Evolutionary conservation across 2,797 vertebrate genomes (phyloP).

Genomic region (Hippopotamyrus pictus): DNA sequence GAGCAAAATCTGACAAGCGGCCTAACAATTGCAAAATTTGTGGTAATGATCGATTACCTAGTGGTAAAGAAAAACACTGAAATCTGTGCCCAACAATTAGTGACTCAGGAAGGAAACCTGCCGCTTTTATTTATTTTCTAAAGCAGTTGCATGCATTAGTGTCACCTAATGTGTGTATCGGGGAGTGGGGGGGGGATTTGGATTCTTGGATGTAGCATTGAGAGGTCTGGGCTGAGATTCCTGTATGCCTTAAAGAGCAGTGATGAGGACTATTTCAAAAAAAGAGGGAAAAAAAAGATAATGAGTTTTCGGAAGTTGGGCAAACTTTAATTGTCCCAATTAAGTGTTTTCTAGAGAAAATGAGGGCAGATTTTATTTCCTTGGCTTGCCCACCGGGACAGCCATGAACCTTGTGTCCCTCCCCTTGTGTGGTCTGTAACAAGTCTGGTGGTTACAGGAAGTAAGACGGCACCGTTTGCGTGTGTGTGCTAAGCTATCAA

Average conservation of each 20-base stretch:
- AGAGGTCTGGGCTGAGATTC: neutral
- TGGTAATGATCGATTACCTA: neutral
- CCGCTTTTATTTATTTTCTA: neutral
- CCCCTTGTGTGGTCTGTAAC: constrained; percentile 52
- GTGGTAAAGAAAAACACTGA: neutral
- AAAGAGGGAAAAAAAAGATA: constrained; percentile 29
- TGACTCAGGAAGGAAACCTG: neutral
- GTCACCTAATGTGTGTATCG: neutral
- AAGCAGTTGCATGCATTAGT: neutral
- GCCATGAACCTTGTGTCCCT: constrained; percentile 9
- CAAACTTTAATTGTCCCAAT: constrained; percentile 58
- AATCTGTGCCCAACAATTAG: neutral
- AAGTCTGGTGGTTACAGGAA: neutral
- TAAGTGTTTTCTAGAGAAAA: constrained; percentile 42
- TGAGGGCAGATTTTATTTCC: constrained; percentile 48
- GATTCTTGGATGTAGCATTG: neutral
- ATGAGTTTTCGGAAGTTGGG: constrained; percentile 55
- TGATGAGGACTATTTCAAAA: neutral
- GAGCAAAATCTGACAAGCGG: neutral
- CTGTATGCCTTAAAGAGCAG: neutral
- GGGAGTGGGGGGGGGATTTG: no score
- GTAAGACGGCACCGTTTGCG: neutral
- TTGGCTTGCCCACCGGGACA: constrained; percentile 42
- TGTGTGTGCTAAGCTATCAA: neutral
- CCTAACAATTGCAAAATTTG: neutral